Percentiles rank a stretch among this genome's conserved stretches.
Evolutionary conservation across 2,113 vertebrate genomes (phyloP).

Genomic region (Burhinus oedicnemus): DNA sequence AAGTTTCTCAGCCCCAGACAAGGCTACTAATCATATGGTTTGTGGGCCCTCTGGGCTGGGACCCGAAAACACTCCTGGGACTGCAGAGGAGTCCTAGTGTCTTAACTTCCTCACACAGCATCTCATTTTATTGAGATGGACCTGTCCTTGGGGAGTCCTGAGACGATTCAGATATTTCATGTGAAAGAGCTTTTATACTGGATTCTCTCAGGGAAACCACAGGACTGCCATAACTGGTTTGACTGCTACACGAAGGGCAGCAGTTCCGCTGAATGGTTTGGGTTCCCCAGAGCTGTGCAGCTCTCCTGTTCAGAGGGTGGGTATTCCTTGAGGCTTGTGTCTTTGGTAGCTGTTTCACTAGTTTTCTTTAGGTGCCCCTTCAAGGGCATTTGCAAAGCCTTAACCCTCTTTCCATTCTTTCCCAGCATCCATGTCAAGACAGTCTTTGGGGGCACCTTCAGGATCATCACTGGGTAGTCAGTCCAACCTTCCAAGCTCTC

Average conservation of each 20-base stretch:
- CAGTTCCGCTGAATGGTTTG: background rate
- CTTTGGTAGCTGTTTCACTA: background rate
- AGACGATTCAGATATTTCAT: background rate
- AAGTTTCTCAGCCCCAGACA: conserved; percentile 56
- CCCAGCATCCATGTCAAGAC: conserved; percentile 76
- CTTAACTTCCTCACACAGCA: background rate
- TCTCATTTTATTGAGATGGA: background rate
- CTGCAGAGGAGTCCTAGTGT: background rate
- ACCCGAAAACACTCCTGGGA: background rate
- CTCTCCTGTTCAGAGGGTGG: background rate
- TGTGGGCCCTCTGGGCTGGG: background rate
- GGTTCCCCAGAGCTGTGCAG: background rate
- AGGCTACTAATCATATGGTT: background rate
- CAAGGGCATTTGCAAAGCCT: background rate
- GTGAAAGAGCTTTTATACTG: background rate
- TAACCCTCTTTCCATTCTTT: conserved; percentile 43
- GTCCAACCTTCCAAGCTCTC: conserved; percentile 63
- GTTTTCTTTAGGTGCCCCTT: background rate
- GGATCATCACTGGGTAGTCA: conserved; percentile 74
- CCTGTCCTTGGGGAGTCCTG: rapidly evolving
- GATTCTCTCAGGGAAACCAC: background rate
- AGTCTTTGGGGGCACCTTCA: conserved; percentile 71
- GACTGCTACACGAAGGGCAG: background rate
- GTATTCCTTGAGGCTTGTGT: background rate
- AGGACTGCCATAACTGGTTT: background rate